These are phyloP conservation scores for Megaceryle maxima DNA, from an alignment of 2,113 vertebrate species.

Conservation along the genomic window DNA sequence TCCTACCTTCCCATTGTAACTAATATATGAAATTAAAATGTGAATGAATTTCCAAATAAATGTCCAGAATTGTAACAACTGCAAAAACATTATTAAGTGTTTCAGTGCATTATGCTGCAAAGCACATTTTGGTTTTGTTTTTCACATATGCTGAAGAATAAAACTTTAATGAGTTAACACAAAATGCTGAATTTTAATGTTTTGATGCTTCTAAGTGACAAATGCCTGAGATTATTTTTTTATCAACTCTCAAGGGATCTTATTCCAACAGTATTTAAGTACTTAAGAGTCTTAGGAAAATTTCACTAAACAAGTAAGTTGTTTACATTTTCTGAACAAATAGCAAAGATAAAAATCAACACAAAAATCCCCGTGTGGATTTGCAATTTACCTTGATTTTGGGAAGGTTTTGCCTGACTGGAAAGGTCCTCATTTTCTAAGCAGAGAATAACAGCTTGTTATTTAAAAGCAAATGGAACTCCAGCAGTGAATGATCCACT, in stretches of 20 bases:
- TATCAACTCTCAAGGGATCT: not conserved
- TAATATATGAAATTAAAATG: not conserved
- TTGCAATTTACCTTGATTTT: constrained; percentile 76
- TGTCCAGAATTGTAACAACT: not conserved
- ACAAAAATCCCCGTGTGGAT: not conserved
- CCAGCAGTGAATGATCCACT: not conserved
- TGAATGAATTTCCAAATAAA: not conserved
- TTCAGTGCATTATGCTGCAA: not conserved
- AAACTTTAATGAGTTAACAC: not conserved
- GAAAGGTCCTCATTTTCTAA: constrained; percentile 79
- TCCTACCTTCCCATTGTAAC: not conserved
- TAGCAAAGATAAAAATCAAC: not conserved
- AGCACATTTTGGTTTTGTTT: not conserved
- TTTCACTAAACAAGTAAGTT: not conserved
- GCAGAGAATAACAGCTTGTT: constrained; percentile 37
- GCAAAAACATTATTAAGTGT: not conserved
- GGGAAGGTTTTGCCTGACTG: constrained; percentile 72
- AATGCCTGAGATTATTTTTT: not conserved
- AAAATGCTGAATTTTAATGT: not conserved
- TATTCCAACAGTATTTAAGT: not conserved
- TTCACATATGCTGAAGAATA: not conserved
- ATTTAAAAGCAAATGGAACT: constrained; percentile 31
- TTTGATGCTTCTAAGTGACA: not conserved
- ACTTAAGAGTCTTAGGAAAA: not conserved
- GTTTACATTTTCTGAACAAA: not conserved